Percentiles rank a stretch among this genome's conserved stretches.
Conservation (phyloP, 2,888 invertebrate genomes). For the Copidosoma aretas region DNA sequence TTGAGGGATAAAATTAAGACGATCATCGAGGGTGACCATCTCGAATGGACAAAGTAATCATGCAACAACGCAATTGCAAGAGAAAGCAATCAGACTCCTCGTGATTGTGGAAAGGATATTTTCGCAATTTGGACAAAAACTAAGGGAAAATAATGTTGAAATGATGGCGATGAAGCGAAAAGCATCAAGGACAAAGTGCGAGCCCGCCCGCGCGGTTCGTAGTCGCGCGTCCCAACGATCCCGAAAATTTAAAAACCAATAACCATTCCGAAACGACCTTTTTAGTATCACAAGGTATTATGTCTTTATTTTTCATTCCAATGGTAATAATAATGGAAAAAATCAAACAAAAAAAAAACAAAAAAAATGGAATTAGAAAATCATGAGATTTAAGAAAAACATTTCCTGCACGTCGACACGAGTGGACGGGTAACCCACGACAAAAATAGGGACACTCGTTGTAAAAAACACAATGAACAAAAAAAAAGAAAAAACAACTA, state of each 20-base stretch:
- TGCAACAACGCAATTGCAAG: not conserved
- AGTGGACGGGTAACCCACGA: slow-evolving; percentile 56
- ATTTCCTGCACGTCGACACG: slow-evolving; percentile 59
- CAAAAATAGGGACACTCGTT: slow-evolving; percentile 47
- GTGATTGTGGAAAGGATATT: not conserved
- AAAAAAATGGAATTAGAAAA: slow-evolving; percentile 26
- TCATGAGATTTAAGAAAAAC: slow-evolving; percentile 55
- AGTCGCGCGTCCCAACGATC: slow-evolving; percentile 43
- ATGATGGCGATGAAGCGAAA: not conserved
- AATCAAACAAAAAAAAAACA: slow-evolving; percentile 6
- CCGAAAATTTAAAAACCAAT: slow-evolving; percentile 20
- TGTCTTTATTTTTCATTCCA: too few species aligned
- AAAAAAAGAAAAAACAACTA: slow-evolving; percentile 14
- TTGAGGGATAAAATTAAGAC: not conserved
- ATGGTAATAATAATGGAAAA: too few species aligned
- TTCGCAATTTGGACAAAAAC: not conserved
- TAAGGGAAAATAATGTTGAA: not conserved
- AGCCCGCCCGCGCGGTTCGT: slow-evolving; percentile 42
- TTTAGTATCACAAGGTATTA: slow-evolving; percentile 23
- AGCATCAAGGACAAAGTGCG: slow-evolving; percentile 14
- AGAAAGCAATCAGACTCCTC: not conserved
- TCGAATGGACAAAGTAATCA: not conserved
- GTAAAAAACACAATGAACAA: slow-evolving; percentile 26
- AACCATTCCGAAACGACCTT: slow-evolving; percentile 39
- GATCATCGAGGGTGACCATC: not conserved